These are phyloP conservation scores for Masnerella sp. DNA, from an alignment of 2,888 invertebrate species.

Conservation along the genomic window DNA sequence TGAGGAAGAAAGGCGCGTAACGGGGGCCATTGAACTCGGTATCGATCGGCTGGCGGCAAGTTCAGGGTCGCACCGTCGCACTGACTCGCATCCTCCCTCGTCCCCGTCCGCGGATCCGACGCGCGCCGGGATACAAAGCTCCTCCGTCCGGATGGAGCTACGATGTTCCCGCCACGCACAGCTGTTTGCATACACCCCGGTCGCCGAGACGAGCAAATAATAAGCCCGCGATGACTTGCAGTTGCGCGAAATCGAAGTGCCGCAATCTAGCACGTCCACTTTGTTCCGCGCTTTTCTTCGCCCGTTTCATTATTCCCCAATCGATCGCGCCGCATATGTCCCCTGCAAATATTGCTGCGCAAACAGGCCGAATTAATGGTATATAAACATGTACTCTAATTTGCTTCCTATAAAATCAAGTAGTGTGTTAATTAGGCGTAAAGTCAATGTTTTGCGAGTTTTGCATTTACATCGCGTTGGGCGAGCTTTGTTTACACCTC, in stretches of 20 bases:
- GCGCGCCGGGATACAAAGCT: conserved; percentile 43
- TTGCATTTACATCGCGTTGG: too few species aligned
- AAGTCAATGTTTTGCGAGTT: not conserved
- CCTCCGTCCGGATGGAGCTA: conserved; percentile 54
- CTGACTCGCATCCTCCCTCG: conserved; percentile 53
- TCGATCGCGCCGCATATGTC: conserved; percentile 11
- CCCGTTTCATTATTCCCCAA: conserved; percentile 25
- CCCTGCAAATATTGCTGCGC: conserved; percentile 7
- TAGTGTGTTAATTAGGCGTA: not conserved
- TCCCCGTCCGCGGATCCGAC: conserved; percentile 45
- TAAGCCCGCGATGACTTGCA: conserved; percentile 68
- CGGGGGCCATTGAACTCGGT: conserved; percentile 71
- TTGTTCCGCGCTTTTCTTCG: conserved; percentile 31
- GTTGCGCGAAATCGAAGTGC: conserved; percentile 55
- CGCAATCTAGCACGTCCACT: conserved; percentile 49
- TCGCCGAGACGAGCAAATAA: conserved; percentile 66
- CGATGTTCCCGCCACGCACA: conserved; percentile 69
- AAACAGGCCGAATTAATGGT: conserved; percentile 22
- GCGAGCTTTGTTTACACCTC: too few species aligned
- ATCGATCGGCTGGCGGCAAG: conserved; percentile 71
- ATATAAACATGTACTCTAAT: conserved; percentile 6
- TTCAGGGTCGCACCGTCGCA: conserved; percentile 73
- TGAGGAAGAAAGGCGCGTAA: conserved; percentile 48
- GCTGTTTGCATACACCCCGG: conserved; percentile 70
- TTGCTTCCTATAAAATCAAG: not conserved